phyloP scores from a whole-genome alignment of 2,888 invertebrate species.

The Eutolmus rufibarbis region DNA sequence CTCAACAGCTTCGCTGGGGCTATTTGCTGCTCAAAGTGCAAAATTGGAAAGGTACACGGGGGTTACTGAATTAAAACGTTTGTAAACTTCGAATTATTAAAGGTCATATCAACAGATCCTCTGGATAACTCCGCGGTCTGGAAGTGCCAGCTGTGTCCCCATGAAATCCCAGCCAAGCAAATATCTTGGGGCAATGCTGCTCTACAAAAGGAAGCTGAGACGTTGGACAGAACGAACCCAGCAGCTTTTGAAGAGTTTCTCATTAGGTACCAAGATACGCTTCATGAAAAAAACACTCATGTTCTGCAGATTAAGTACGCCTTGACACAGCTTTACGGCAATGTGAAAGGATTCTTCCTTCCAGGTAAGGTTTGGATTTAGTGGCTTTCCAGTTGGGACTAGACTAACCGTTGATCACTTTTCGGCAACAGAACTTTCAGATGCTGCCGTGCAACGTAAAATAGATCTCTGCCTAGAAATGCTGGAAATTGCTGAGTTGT shows the following conservation, averaged over 20 bases:
- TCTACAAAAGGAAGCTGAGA: constrained; percentile 68
- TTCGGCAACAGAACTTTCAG: constrained; percentile 65
- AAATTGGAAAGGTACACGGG: constrained; percentile 61
- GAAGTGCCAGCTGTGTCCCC: constrained; percentile 72
- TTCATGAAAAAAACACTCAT: constrained; percentile 74
- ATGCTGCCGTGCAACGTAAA: constrained; percentile 68
- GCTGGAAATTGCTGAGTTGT: constrained; percentile 68
- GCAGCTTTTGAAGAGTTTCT: constrained; percentile 70
- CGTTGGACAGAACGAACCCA: constrained; percentile 66
- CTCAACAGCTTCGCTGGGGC: constrained; percentile 71
- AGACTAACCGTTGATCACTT: constrained; percentile 49
- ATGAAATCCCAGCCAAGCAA: constrained; percentile 67
- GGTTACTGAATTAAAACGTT: not conserved
- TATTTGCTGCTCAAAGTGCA: constrained; percentile 71
- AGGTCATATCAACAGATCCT: constrained; percentile 70
- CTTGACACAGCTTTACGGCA: constrained; percentile 74
- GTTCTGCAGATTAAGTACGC: constrained; percentile 74
- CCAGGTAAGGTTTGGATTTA: constrained; percentile 64
- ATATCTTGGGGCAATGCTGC: constrained; percentile 71
- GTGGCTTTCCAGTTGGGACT: not conserved
- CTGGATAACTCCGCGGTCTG: constrained; percentile 68
- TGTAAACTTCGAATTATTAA: not conserved
- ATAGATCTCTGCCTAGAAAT: constrained; percentile 72
- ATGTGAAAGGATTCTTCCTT: constrained; percentile 66
- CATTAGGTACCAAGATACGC: constrained; percentile 68